Base-by-base conservation (phyloP, 2,888 invertebrate species). In the Marronus borbonicus region DNA sequence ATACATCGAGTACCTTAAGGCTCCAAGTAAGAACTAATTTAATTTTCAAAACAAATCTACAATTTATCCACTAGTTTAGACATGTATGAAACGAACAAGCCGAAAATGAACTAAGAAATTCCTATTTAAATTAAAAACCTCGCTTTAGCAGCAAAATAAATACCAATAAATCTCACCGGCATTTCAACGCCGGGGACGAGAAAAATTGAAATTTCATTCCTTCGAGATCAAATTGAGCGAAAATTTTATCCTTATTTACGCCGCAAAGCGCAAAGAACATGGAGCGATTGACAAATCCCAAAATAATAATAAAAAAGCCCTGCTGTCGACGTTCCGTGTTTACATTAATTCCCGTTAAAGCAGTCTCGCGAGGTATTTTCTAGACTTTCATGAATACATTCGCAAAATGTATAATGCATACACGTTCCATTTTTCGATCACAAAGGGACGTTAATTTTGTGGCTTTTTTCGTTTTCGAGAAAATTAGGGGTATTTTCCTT, bases 291-390 rank as follows among this genome's bases (percentile, higher is more conserved):
- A 60, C 60, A 74, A 74, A 74, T 74, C 72, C 60, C 60, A 49
- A 74, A 74, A 74, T 74, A 60, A 74, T 74, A 74, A 74, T 36
- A 58, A 74, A 60, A 74, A 66, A 66, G 12, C 44, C n/a, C 65
- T 7, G 14, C 65, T 50, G 68, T 60, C 44, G 49, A 60, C 72
- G 49, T 60, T 60, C 24, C 58, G 28, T 60, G 24, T 74, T 60
- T 74, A 74, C 72, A 60, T 49, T 60, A 60, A 74, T 60, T 72
- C 60, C 44, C 60, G 58, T 74, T 74, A 74, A 60, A 74, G 72
- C 62, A 24, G 72, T 74, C 72, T 36, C 60, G 60, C 20, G 72
- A 74, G 72, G n/a, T 58, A 36, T 49, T 28, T 68, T 20, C 65
- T 17, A 17, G 49, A 68, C 12, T 62, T 28, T 62, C 62, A 10